Evolutionary conservation across 2,888 invertebrate species (phyloP).

Genomic region (Antheraea yamamai): DNA sequence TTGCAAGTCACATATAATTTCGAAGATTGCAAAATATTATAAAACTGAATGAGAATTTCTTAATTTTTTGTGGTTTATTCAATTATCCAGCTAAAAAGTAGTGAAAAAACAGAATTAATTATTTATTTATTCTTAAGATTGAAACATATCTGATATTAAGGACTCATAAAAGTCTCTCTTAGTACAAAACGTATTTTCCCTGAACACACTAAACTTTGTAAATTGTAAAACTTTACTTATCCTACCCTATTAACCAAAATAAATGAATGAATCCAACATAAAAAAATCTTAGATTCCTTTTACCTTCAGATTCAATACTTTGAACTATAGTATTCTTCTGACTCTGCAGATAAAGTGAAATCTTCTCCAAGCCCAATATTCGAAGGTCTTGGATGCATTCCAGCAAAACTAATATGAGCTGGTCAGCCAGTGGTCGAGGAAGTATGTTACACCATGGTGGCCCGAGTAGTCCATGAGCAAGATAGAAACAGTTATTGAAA

Average conservation of each 20-base stretch:
- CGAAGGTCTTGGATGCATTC: conserved; percentile 73
- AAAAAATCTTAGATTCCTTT: neutral
- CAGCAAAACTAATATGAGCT: conserved; percentile 55
- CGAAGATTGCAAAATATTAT: no score
- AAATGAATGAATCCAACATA: no score
- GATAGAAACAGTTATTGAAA: conserved; percentile 79
- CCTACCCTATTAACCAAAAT: neutral
- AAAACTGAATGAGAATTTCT: no score
- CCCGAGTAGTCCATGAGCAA: conserved; percentile 74
- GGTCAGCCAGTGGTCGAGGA: conserved; percentile 53
- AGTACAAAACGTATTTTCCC: neutral
- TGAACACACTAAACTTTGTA: neutral
- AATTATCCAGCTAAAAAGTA: no score
- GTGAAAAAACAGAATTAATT: no score
- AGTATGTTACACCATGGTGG: conserved; percentile 72
- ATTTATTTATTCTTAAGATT: no score
- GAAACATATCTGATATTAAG: no score
- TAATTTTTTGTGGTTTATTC: no score
- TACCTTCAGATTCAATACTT: conserved; percentile 60
- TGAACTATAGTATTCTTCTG: conserved; percentile 63
- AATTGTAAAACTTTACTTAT: neutral
- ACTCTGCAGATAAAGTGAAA: conserved; percentile 68
- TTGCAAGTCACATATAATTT: no score
- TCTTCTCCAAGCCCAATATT: conserved; percentile 69
- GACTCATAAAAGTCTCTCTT: no score